Conservation (phyloP, 2,888 invertebrate genomes). For the Digitonthophagus gazella region DNA sequence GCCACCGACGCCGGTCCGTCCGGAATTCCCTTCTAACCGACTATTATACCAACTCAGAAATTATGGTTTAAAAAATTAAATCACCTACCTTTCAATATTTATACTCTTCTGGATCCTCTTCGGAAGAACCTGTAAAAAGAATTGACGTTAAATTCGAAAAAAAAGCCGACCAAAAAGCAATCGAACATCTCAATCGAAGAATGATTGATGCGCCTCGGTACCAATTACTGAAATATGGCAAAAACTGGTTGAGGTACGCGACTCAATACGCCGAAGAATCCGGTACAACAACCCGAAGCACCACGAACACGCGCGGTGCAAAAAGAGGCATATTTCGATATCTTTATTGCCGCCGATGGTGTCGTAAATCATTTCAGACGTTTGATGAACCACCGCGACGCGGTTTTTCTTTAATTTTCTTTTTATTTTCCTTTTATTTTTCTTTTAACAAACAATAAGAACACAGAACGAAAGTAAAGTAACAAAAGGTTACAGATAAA, state of each 20-base stretch:
- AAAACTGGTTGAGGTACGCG: slow-evolving; percentile 1
- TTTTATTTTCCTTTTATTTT: neutral
- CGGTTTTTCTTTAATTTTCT: neutral
- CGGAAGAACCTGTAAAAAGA: neutral
- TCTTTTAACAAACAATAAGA: too few relatives aligned
- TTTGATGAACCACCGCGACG: neutral
- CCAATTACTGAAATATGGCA: slow-evolving; percentile 12
- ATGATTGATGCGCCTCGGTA: slow-evolving; percentile 8
- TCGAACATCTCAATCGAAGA: slow-evolving; percentile 4
- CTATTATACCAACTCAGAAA: neutral
- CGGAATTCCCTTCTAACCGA: neutral
- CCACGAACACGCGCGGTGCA: neutral
- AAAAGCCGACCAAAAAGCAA: neutral
- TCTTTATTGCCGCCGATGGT: neutral
- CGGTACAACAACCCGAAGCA: neutral
- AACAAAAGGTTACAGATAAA: neutral
- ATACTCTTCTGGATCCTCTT: too few relatives aligned
- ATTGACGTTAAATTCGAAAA: neutral
- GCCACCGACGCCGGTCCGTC: slow-evolving; percentile 4
- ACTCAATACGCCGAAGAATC: neutral
- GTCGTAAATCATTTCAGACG: neutral
- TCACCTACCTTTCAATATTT: too few relatives aligned
- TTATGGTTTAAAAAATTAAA: too few relatives aligned
- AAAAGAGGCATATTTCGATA: neutral
- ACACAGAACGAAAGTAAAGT: neutral